A percentile compares a stretch with the other conserved stretches of the same genome.
Conservation (phyloP, 2,888 invertebrate species). For the Mystacides longicornis region DNA sequence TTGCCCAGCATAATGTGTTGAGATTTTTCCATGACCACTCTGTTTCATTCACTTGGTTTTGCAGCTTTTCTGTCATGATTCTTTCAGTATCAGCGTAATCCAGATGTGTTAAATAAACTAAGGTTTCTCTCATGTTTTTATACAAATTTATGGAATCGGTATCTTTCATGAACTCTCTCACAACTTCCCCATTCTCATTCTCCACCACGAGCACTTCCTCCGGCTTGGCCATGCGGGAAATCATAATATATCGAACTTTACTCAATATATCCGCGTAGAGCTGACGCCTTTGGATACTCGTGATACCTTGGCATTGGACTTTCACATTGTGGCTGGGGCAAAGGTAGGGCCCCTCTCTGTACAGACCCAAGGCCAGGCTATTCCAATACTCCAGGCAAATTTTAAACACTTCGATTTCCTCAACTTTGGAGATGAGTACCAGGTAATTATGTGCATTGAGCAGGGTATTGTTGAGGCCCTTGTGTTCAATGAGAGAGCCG, state of each 20-base stretch:
- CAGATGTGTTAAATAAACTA: conserved; percentile 97
- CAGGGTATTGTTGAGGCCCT: conserved; percentile 66
- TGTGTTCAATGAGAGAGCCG: conserved; percentile 78
- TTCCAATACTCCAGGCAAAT: conserved; percentile 99
- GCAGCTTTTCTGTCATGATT: conserved; percentile 98
- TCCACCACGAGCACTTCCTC: conserved; percentile 99
- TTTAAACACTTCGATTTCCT: conserved; percentile 99
- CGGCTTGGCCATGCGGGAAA: conserved; percentile 98
- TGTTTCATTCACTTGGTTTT: conserved; percentile 95
- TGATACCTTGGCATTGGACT: conserved; percentile 22
- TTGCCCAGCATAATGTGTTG: conserved; percentile 99
- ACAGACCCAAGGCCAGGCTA: conserved; percentile 83
- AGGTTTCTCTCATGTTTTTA: conserved; percentile 97
- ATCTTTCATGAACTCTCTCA: conserved; percentile 99
- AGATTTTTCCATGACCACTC: conserved; percentile 99
- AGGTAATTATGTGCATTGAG: conserved; percentile 81
- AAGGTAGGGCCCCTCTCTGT: conserved; percentile 74
- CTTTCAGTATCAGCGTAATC: conserved; percentile 96
- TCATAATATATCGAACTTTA: conserved; percentile 94
- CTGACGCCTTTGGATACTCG: conserved; percentile 53
- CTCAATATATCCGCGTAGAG: conserved; percentile 76
- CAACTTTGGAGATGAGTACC: conserved; percentile 92
- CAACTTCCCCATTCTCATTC: conserved; percentile 99
- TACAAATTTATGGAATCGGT: conserved; percentile 99
- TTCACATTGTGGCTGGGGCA: conserved; percentile 39